Evolutionary conservation across 2,797 vertebrate genomes (phyloP).

Genomic region (Monodelphis domestica): DNA sequence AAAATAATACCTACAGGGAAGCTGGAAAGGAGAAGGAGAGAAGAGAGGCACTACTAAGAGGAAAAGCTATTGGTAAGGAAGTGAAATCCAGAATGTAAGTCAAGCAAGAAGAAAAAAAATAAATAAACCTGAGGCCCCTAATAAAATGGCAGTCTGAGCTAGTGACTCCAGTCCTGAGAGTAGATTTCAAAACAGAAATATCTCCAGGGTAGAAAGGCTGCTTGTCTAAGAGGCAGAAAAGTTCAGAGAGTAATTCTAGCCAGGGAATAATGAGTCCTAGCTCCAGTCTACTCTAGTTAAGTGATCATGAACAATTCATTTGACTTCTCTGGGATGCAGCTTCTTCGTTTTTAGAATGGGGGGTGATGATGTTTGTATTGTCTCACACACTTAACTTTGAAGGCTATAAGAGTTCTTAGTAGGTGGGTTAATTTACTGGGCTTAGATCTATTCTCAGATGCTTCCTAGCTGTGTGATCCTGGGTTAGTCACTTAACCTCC

Average conservation of each 20-base stretch:
- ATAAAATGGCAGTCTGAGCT: background rate
- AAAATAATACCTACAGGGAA: background rate
- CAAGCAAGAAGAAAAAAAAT: background rate
- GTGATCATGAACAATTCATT: background rate
- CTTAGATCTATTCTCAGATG: too few relatives aligned
- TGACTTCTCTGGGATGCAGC: background rate
- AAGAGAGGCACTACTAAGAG: background rate
- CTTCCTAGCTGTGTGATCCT: too few relatives aligned
- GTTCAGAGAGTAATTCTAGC: background rate
- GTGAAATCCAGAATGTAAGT: background rate
- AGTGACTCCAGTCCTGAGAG: background rate
- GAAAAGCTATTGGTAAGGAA: background rate
- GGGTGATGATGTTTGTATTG: background rate
- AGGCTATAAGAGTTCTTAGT: background rate
- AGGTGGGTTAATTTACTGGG: too few relatives aligned
- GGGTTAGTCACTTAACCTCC: too few relatives aligned
- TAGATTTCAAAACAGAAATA: background rate
- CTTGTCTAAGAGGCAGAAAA: background rate
- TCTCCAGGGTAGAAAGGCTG: background rate
- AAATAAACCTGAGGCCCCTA: background rate
- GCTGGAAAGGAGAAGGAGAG: background rate
- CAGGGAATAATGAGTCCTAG: background rate
- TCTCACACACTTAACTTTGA: background rate
- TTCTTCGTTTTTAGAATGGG: background rate
- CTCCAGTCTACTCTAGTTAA: background rate